Evolutionary conservation across 2,113 vertebrate genomes (phyloP).

Genomic region (Peromyscus maniculatus): DNA sequence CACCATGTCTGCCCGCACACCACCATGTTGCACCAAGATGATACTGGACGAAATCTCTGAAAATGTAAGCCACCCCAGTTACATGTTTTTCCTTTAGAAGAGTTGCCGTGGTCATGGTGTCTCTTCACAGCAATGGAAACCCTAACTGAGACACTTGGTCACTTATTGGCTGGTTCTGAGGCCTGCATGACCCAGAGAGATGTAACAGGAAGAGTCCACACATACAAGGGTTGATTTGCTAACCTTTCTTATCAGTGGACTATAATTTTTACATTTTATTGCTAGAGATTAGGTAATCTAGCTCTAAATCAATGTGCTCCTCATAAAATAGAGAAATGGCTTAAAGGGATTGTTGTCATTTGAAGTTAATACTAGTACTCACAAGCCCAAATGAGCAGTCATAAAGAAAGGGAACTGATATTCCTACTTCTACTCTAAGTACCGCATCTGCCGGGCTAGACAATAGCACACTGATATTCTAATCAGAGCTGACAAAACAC

Average conservation of each 20-base stretch:
- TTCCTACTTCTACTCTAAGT: not conserved
- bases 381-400: not conserved
- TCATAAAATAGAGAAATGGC: conserved; percentile 59
- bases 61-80: not conserved
- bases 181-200: not conserved
- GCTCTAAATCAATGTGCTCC: conserved; percentile 29
- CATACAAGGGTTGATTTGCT: not conserved
- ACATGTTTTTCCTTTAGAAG: not conserved
- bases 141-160: not conserved
- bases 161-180: not conserved
- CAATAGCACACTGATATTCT: not conserved
- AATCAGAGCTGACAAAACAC: conserved; percentile 49
- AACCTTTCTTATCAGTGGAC: not conserved
- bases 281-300: conserved; percentile 11
- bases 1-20: not conserved
- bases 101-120: not conserved
- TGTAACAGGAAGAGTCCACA: not conserved
- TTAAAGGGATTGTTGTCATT: conserved; percentile 24
- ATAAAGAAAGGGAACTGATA: conserved; percentile 4
- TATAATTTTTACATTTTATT: conserved; percentile 43
- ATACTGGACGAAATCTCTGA: not conserved
- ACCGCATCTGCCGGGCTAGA: not conserved
- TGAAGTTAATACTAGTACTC: conserved; percentile 36
- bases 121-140: not conserved
- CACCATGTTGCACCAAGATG: not conserved